Conservation (phyloP, 2,797 vertebrate genomes). For the Prunella strophiata region DNA sequence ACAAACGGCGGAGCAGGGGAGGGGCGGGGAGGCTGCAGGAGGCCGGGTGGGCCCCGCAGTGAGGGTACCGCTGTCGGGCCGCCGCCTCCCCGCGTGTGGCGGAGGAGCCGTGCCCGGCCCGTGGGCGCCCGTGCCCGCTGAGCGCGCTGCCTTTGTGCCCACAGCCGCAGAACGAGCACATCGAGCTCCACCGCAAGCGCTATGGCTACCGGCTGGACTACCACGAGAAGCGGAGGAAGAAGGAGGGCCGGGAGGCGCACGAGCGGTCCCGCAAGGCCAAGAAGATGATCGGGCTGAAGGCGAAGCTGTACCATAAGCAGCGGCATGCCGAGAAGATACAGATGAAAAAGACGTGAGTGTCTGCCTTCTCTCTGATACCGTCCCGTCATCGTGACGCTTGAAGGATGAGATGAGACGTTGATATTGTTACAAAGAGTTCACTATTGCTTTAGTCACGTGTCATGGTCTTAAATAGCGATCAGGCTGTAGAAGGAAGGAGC, state of each 20-base stretch:
- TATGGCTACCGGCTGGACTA: conserved; percentile 96
- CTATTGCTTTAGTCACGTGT: rapidly evolving
- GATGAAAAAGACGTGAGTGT: conserved; percentile 98
- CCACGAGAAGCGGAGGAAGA: conserved; percentile 95
- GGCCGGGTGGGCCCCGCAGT: too few species aligned
- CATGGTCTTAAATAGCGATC: rapidly evolving
- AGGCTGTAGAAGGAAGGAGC: neutral
- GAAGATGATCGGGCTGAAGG: conserved; percentile 96
- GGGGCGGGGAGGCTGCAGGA: neutral
- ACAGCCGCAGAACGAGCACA: conserved; percentile 97
- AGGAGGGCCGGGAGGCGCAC: conserved; percentile 93
- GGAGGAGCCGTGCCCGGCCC: neutral
- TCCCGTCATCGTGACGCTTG: rapidly evolving
- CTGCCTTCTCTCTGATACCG: rapidly evolving
- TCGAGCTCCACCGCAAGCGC: conserved; percentile 94
- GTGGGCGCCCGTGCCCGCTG: neutral
- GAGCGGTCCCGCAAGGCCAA: conserved; percentile 93
- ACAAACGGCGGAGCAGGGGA: rapidly evolving
- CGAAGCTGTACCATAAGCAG: conserved; percentile 97
- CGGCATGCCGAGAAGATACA: conserved; percentile 97
- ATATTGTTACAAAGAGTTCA: rapidly evolving
- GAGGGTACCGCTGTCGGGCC: neutral
- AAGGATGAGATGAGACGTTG: neutral
- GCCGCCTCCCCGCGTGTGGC: neutral
- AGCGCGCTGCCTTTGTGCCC: neutral